Conservation (phyloP, 92 coral and sea anemone genomes). For the Paramuricea clavata region DNA sequence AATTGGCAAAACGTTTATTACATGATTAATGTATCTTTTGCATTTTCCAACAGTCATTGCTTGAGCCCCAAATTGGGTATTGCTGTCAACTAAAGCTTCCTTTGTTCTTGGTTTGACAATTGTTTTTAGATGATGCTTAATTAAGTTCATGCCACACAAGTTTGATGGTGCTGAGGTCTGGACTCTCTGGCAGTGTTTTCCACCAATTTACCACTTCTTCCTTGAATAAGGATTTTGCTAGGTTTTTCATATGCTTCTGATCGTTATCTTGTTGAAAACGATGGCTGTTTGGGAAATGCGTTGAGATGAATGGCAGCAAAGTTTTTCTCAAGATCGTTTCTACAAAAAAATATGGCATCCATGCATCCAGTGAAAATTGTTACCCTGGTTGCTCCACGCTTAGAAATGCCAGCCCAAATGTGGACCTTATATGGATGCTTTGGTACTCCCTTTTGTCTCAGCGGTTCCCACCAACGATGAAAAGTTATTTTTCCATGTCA, state of each 20-base stretch:
- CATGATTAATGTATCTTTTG: conserved; percentile 28
- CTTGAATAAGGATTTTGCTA: too few species aligned
- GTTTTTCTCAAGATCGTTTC: background rate
- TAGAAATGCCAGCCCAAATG: too few species aligned
- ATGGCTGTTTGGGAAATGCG: conserved; percentile 15
- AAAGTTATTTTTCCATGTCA: conserved; percentile 28
- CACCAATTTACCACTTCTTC: too few species aligned
- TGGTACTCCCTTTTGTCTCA: background rate
- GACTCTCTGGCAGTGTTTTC: conserved; percentile 25
- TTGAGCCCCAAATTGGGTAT: background rate
- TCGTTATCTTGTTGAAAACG: conserved; percentile 43
- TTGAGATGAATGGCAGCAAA: conserved; percentile 5
- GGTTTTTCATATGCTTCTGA: conserved; percentile 33
- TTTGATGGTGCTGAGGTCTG: background rate
- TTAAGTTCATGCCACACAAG: background rate
- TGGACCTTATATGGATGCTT: conserved; percentile 13
- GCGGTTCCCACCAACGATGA: conserved; percentile 41
- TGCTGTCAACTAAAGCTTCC: conserved; percentile 31
- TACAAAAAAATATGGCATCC: conserved; percentile 6
- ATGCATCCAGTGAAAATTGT: background rate
- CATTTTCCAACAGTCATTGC: conserved; percentile 37
- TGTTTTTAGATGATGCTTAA: background rate
- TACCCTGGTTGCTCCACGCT: background rate
- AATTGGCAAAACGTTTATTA: conserved; percentile 16
- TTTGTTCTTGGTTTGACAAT: too few species aligned